phyloP scores from a whole-genome alignment of 2,888 invertebrate genomes.

The Hemithea aestivaria region DNA sequence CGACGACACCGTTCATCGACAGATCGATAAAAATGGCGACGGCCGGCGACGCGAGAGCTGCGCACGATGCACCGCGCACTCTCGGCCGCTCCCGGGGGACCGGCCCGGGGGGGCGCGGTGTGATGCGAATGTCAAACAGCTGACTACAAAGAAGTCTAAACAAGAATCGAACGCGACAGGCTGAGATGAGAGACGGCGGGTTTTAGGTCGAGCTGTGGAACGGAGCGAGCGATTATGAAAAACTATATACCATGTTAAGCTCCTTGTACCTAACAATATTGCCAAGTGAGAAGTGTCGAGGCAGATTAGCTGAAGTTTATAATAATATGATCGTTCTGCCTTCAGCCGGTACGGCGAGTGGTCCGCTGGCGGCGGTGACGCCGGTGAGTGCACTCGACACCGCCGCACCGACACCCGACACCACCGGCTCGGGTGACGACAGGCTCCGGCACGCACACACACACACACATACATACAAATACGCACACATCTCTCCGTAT shows the following conservation, averaged over 20 bases:
- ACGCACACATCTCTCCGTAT: slow-evolving; percentile 9
- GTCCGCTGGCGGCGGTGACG: slow-evolving; percentile 2
- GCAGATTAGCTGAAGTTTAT: no score
- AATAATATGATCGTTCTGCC: no score
- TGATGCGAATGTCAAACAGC: slow-evolving; percentile 62
- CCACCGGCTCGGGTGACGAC: slow-evolving; percentile 16
- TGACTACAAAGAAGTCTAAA: slow-evolving; percentile 58
- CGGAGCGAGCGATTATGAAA: no score
- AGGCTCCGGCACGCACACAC: no score
- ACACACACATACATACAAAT: slow-evolving; percentile 13
- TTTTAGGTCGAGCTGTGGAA: no score
- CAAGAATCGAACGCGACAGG: slow-evolving; percentile 21
- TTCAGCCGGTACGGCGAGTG: slow-evolving; percentile 24
- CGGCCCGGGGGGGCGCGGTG: slow-evolving; percentile 24
- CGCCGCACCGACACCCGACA: slow-evolving; percentile 12
- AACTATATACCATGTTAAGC: no score
- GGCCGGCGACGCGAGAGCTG: slow-evolving; percentile 40
- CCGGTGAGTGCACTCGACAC: slow-evolving; percentile 1
- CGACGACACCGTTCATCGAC: slow-evolving; percentile 33
- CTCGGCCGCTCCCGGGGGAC: slow-evolving; percentile 19
- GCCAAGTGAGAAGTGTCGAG: no score
- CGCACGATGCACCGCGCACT: slow-evolving; percentile 52
- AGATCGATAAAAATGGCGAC: slow-evolving; percentile 58
- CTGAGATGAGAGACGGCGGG: slow-evolving; percentile 11
- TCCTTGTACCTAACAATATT: no score